Percentiles rank a stretch among this genome's conserved stretches.
phyloP scores from a whole-genome alignment of 2,113 vertebrate genomes.

The Silurus asotus region DNA sequence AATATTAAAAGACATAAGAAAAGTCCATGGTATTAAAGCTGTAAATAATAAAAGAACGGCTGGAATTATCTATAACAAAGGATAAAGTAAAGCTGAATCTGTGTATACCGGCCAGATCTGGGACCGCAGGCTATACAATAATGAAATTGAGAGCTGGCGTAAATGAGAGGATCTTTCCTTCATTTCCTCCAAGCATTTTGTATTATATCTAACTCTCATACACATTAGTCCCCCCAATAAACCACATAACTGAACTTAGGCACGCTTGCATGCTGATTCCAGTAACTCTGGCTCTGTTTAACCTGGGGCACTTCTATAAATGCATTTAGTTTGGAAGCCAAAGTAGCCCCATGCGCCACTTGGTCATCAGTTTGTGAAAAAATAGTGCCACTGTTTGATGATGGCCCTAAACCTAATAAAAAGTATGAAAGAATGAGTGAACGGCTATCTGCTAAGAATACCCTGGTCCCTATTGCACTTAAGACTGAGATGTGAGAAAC shows the following conservation, averaged over 20 bases:
- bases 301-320: slow-evolving; percentile 29
- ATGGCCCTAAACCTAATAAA: slow-evolving; percentile 28
- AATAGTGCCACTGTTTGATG: slow-evolving; percentile 11
- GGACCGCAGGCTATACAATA: slow-evolving; percentile 25
- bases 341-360: slow-evolving; percentile 29
- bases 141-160: slow-evolving; percentile 17
- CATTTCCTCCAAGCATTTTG: slow-evolving; percentile 19
- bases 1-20: slow-evolving; percentile 14
- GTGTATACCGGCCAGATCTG: slow-evolving; percentile 8
- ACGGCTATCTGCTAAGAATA: background rate
- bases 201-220: slow-evolving; percentile 10
- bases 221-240: slow-evolving; percentile 15
- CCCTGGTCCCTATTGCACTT: background rate
- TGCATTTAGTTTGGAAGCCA: slow-evolving; percentile 12
- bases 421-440: background rate
- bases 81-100: background rate
- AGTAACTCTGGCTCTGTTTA: slow-evolving; percentile 19
- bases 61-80: slow-evolving; percentile 32
- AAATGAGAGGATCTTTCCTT: slow-evolving; percentile 3
- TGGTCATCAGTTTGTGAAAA: slow-evolving; percentile 12
- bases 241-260: slow-evolving; percentile 9
- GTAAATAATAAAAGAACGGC: slow-evolving; percentile 37
- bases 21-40: slow-evolving; percentile 24
- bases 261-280: slow-evolving; percentile 9
- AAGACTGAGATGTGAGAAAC: slow-evolving; percentile 17